phyloP scores from a whole-genome alignment of 2,797 vertebrate species.

The Catamblyrhynchus diadema region DNA sequence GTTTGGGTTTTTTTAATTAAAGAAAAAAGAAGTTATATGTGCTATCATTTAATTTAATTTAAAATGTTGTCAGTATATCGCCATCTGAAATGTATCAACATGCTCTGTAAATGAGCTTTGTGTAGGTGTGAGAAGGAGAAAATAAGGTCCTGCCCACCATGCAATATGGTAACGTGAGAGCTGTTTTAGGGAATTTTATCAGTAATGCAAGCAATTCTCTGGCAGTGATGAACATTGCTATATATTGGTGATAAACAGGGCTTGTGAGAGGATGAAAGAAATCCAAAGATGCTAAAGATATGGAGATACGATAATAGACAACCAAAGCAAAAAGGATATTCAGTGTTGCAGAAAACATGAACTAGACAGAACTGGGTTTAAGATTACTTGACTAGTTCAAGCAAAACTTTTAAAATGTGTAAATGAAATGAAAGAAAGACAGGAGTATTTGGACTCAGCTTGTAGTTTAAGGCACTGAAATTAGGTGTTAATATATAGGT shows the following conservation, averaged over 20 bases:
- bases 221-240: neutral
- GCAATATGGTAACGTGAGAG: neutral
- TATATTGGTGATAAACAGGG: neutral
- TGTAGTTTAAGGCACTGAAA: neutral
- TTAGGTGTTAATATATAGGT: neutral
- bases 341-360: neutral
- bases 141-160: neutral
- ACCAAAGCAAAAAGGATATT: neutral
- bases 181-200: neutral
- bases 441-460: neutral
- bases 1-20: neutral
- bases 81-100: slow-evolving; percentile 17
- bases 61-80: neutral
- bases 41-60: slow-evolving; percentile 4
- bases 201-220: neutral
- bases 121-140: slow-evolving; percentile 21
- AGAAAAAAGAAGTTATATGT: neutral
- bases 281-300: neutral
- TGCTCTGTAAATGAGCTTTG: neutral
- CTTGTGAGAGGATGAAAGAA: neutral
- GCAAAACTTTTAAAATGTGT: neutral
- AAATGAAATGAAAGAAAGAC: neutral
- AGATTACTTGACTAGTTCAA: neutral
- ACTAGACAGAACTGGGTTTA: neutral
- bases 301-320: neutral